Evolutionary conservation across 2,888 invertebrate genomes (phyloP).

Genomic region (Andrena dorsata): DNA sequence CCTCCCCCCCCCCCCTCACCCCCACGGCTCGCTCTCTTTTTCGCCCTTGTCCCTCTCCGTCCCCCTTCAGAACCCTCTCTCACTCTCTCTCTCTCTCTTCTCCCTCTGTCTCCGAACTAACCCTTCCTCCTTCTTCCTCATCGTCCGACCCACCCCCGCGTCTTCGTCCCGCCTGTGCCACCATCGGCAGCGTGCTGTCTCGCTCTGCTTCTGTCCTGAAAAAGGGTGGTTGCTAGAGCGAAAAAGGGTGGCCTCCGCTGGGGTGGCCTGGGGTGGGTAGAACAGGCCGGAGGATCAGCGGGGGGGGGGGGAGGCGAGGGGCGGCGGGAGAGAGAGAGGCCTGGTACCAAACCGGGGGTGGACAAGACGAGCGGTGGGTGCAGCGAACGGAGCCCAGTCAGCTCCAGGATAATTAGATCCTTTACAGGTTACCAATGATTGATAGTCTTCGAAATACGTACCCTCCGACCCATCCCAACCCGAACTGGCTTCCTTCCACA

Average conservation of each 20-base stretch:
- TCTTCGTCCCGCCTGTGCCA: conserved; percentile 11
- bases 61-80: conserved; percentile 18
- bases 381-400: conserved; percentile 76
- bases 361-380: conserved; percentile 74
- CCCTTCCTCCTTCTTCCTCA: conserved; percentile 36
- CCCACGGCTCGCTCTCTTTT: conserved; percentile 22
- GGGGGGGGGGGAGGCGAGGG: conserved; percentile 42
- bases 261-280: conserved; percentile 52
- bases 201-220: conserved; percentile 66
- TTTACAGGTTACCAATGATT: conserved; percentile 78
- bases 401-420: conserved; percentile 78
- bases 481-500: conserved; percentile 61
- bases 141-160: conserved; percentile 4
- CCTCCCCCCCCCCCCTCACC: too few relatives aligned
- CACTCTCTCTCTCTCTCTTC: conserved; percentile 8
- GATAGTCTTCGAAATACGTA: conserved; percentile 77
- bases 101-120: conserved; percentile 40
- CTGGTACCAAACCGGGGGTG: conserved; percentile 68
- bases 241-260: conserved; percentile 70
- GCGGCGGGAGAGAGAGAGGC: conserved; percentile 30
- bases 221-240: conserved; percentile 75
- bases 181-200: conserved; percentile 43
- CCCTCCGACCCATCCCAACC: conserved; percentile 42
- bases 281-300: conserved; percentile 55
- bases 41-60: conserved; percentile 14